These are phyloP conservation scores for Lucilia sericata DNA, from an alignment of 1,140 invertebrate genomes.

Conservation along the genomic window DNA sequence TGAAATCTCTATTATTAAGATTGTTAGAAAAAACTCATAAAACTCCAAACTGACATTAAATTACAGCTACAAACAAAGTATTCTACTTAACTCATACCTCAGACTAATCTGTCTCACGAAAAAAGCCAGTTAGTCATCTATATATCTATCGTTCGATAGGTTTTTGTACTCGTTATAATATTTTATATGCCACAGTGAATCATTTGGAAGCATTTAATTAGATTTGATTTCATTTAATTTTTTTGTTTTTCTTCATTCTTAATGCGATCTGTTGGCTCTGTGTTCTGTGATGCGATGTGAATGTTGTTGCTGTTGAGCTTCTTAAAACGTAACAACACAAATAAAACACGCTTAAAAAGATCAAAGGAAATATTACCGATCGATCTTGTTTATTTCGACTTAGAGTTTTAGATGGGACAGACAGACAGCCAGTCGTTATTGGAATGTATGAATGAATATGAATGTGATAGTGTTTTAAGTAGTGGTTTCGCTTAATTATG, in stretches of 20 bases:
- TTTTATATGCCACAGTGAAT: slow-evolving; percentile 32
- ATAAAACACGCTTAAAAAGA: slow-evolving; percentile 10
- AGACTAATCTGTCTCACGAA: neutral
- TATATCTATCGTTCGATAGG: too few species aligned
- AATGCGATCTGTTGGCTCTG: neutral
- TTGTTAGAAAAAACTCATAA: neutral
- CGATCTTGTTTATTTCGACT: slow-evolving; percentile 8
- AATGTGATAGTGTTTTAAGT: neutral
- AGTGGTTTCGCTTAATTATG: neutral
- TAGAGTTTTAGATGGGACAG: neutral
- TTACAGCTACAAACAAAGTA: neutral
- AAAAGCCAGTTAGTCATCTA: slow-evolving; percentile 12
- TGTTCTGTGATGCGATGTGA: neutral
- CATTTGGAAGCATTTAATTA: slow-evolving; percentile 42
- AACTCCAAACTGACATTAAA: too few species aligned
- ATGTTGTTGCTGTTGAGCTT: neutral
- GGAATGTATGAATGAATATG: neutral
- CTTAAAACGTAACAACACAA: neutral
- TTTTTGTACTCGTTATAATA: neutral
- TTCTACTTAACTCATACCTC: neutral
- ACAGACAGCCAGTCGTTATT: neutral
- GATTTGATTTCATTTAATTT: slow-evolving; percentile 40
- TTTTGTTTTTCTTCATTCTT: neutral
- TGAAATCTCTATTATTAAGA: too few species aligned
- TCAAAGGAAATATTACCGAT: neutral